Evolutionary conservation across 2,113 vertebrate species (phyloP).

Genomic region (Strix uralensis): DNA sequence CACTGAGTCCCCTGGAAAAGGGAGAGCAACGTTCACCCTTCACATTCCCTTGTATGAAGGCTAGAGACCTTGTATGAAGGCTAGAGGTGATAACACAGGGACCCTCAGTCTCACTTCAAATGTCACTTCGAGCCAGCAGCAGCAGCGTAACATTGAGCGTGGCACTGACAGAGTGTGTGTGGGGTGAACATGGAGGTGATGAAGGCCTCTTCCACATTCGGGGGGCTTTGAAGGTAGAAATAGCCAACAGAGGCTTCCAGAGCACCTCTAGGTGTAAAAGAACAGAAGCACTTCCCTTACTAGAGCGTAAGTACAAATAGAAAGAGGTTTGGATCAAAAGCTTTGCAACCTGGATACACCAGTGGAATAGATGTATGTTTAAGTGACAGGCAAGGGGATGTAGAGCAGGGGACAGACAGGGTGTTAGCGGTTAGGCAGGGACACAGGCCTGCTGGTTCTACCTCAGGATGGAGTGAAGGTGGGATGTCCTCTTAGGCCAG

Average conservation of each 20-base stretch:
- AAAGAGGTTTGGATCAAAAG: accelerated
- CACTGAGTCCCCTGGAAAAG: neutral
- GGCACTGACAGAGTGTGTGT: accelerated
- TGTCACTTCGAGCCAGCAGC: neutral
- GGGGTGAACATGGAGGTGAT: neutral
- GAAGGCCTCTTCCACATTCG: neutral
- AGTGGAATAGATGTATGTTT: accelerated
- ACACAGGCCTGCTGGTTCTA: neutral
- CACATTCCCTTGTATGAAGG: accelerated
- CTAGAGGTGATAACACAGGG: neutral
- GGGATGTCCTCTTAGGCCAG: neutral
- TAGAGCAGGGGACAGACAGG: neutral
- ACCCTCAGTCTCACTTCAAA: neutral
- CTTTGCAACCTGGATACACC: accelerated
- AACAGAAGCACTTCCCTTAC: neutral
- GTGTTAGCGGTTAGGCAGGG: neutral
- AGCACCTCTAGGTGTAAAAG: neutral
- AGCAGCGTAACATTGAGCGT: accelerated
- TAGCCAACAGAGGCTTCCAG: neutral
- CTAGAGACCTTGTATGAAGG: accelerated
- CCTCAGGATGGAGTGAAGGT: neutral
- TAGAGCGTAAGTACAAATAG: accelerated
- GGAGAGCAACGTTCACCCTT: neutral
- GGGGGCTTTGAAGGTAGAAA: neutral
- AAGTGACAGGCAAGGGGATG: accelerated